Evolutionary conservation across 2,888 invertebrate species (phyloP), one percentile per base, ranked within the genome.

Genomic region (Esperia sulphurella): DNA sequence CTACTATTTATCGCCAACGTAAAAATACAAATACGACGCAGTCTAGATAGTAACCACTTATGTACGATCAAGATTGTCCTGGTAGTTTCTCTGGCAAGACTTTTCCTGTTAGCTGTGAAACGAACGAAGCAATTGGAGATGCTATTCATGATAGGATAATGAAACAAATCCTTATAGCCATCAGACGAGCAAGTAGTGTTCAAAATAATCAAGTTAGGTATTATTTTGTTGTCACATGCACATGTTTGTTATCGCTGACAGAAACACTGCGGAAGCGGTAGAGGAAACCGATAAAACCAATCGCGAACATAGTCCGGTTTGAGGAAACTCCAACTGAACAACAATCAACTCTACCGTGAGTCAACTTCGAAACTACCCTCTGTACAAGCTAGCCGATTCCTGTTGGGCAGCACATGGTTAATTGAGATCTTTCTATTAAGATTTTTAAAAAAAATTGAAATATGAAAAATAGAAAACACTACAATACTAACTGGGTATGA

Each of bases 231-330:
- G 59, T 54, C 58, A 56, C 58, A 64, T 65, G 61, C 54, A 59
- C 65, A 58, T 21, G 58, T 56, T 51, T 63, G 76, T 78, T 86
- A 86, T 87, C 86, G 55, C 65, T 57, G 64, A 59, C 72, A 70
- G 64, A 59, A 70, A 66, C 67, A 59, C 68, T 65, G 71, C 84
- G 86, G 86, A 88, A 87, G 71, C 63, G 63, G 59, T 66, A 70
- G 69, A 80, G 86, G 88, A 87, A 84, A 75, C 69, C 71, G 88
- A 87, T 87, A 88, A 82, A 73, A 70, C 64, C 71, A 76, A 72
- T 72, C 67, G 75, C 67, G 65, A 69, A 72, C 81, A 68, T 71
- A 80, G 78, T 74, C 71, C 76, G 67, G 54, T 70, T 64, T 55
- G 49, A 60, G 63, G 65, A 63, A 63, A 69, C 49, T 49, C 53